A percentile compares a stretch with the other conserved stretches of the same genome.
Evolutionary conservation across 2,113 vertebrate species (phyloP).

Genomic region (Corythoichthys intestinalis): DNA sequence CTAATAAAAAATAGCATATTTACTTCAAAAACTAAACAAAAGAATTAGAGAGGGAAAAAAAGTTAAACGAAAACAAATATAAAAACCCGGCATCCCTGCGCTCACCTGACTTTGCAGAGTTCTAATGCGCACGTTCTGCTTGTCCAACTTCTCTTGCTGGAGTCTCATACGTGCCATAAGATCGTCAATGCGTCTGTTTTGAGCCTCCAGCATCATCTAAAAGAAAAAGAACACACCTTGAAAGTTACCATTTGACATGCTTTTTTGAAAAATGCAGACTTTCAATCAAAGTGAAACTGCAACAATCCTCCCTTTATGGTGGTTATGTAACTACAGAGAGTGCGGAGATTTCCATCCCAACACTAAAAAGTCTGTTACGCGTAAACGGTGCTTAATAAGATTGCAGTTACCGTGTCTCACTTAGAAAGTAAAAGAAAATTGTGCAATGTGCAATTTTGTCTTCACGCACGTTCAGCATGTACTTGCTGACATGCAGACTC

Average conservation of each 20-base stretch:
- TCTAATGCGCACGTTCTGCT: slow-evolving; percentile 86
- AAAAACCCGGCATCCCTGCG: too few relatives aligned
- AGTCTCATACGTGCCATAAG: slow-evolving; percentile 83
- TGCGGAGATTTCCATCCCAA: slow-evolving; percentile 21
- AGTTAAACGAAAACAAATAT: neutral
- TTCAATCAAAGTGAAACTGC: neutral
- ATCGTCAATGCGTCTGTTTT: slow-evolving; percentile 83
- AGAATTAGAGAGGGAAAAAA: too few relatives aligned
- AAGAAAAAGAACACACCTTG: neutral
- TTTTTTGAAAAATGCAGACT: neutral
- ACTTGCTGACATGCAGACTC: slow-evolving; percentile 9
- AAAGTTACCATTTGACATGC: neutral
- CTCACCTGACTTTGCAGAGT: slow-evolving; percentile 76
- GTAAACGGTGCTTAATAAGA: too few relatives aligned
- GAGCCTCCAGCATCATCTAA: slow-evolving; percentile 81
- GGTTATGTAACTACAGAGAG: slow-evolving; percentile 31
- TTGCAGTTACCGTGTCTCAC: neutral
- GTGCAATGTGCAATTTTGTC: slow-evolving; percentile 8
- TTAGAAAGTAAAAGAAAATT: neutral
- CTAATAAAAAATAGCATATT: too few relatives aligned
- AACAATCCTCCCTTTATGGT: neutral
- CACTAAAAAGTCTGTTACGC: too few relatives aligned
- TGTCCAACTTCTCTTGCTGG: slow-evolving; percentile 90
- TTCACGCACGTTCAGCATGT: slow-evolving; percentile 55
- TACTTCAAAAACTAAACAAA: too few relatives aligned